Evolutionary conservation across 2,797 vertebrate species (phyloP), one percentile per base, ranked within the genome.

Genomic region (Odontamblyopus lacepedii): DNA sequence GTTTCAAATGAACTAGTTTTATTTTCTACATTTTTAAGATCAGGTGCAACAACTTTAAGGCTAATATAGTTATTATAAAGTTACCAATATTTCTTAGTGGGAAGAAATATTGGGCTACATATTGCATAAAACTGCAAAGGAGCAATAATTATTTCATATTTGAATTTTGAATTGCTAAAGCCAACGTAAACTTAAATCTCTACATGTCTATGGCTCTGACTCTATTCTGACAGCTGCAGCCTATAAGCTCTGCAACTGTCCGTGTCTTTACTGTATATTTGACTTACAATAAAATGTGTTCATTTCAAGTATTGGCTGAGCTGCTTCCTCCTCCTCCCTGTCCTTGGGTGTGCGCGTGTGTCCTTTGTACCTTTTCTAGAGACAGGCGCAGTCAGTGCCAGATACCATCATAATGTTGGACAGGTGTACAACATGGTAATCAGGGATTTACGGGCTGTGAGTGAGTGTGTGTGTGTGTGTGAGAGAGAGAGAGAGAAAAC

Each of bases 351-450:
- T n/a, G 72, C 11, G 41, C 67, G 71, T 69, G 80, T 78, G 67
- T 76, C 71, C 64, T 83, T 79, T 88, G 79, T 82, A 83, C 80
- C 74, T 86, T 85, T 87, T 86, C 82, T 85, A 77, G 84, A 86
- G 80, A 87, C 79, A 71, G 80, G 71, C 48, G 79, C 74, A 81
- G 80, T 60, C 27, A 68, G 82, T 90, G 90, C 88, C 91, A 90
- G 88, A 90, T 90, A 91, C 84, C 89, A 89, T 90, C 89, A 84
- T 86, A 87, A 90, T 90, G 79, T 87, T 88, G 88, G 88, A 91
- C 91, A 92, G 90, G 89, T 92, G 90, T 88, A 91, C 83, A 83
- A 89, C 85, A 78, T 83, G 82, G 86, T 90, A 90, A 92, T 90
- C 87, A 84, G 89, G 89, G 90, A 92, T 92, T 90, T 90, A 87